Evolutionary conservation across 2,888 invertebrate genomes (phyloP), one percentile per base, ranked within the genome.

Genomic region (Argyra leucocephala): DNA sequence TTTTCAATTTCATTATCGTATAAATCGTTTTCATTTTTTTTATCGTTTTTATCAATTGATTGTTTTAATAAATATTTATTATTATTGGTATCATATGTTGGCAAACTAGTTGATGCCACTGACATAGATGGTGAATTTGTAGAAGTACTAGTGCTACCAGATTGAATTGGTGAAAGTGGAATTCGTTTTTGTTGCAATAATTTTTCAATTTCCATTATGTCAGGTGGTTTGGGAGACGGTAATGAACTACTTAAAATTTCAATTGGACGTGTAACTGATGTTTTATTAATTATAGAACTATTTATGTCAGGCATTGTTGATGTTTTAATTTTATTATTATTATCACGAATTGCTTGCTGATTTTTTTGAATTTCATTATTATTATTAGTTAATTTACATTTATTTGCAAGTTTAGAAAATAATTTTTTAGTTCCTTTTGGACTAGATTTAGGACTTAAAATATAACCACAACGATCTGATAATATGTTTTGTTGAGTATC

Each of bases 1-100:
- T 79, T 80, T 70, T 80, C 80, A 58, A 80, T 80, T 67, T 80
- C 81, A 4, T 77, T 78, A 70, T 76, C 76, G 66, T 80, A 80
- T 67, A 78, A 76, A 67, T 80, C 72, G 65, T 67, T 70, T 65
- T 69, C 69, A 61, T 68, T 48, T 48, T 9, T 15, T 48, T 48
- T 48, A 2, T 2, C 9, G 18, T 2, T 18, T 3, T 48, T 69
- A 48, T 64, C 66, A 60, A 64, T 58, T 2, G 65, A 37, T 31
- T 7, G 10, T 31, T 31, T 31, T 31, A 7, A 7, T 7, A 31
- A 5, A 7, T 10, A 5, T 7, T 10, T 24, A 68, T 66, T 69
- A 67, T 59, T 67, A 67, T 66, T 66, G 68, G 21, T 48, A 64
- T 62, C 63, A 58, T 37, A 64, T 21, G 60, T 24, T 15, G 37